Evolutionary conservation across 2,888 invertebrate species (phyloP), one percentile per base, ranked within the genome.

Genomic region (Selenia dentaria): DNA sequence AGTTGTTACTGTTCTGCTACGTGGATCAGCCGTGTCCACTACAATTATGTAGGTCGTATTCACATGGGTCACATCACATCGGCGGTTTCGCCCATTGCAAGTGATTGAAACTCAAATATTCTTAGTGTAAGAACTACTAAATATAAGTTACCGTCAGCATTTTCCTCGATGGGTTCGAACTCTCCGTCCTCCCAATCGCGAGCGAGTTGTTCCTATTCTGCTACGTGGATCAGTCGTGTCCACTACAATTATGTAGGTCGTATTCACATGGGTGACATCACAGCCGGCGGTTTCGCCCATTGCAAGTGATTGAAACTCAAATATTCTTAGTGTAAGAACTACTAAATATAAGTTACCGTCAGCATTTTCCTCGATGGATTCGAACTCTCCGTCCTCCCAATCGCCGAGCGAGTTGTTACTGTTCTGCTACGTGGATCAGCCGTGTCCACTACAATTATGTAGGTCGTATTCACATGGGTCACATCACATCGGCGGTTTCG

Each of bases 361-460:
- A 26, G 81, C 86, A 39, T 92, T 82, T 66, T 94, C 95, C 72
- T 96, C 96, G 12, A 96, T 91, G 2, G 96, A 94, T 72, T 96
- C 96, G 77, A 96, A 96, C 81, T 96, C 96, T 1, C 93, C 92
- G 67, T 96, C 96, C 54, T 96, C 95, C 96, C 96, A 96, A 37
- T 92, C 93, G 38, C 85, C 87, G 44, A 92, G 92, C 12, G 92
- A 91, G 64, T 87, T 86, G 64, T 83, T 83, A 64, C 83, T 91
- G 75, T 89, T n/a, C n/a, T n/a, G n/a, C n/a, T n/a, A 6, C 70
- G 57, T 1, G 59, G 47, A 5, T 16, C 38, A 29, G 51, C 27
- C 3, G 54, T 58, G 44, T 62, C 69, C 12, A 77, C 67, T 38
- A 84, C 83, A n/a, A n/a, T n/a, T n/a, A n/a, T n/a, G 64, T 72